Evolutionary conservation across 1,140 invertebrate genomes (phyloP).

Genomic region (Globodera ellingtonae): DNA sequence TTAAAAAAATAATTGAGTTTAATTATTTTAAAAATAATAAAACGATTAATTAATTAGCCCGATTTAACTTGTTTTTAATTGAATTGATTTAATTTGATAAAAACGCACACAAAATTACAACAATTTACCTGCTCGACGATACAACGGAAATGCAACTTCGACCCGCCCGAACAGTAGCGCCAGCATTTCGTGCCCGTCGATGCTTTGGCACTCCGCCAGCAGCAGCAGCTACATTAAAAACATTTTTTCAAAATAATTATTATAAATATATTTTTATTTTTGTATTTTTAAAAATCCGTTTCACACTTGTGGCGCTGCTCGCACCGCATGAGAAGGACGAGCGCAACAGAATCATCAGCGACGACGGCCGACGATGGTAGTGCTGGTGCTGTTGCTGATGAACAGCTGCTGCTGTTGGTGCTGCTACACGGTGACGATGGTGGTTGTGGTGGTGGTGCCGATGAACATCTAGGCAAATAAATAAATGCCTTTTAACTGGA

Average conservation of each 20-base stretch:
- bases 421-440: too few species aligned
- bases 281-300: not conserved
- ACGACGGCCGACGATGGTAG: not conserved
- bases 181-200: not conserved
- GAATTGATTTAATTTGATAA: not conserved
- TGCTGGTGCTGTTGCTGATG: not conserved
- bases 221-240: not conserved
- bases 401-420: too few species aligned
- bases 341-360: constrained; percentile 10
- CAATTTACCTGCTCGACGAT: constrained; percentile 17
- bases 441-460: not conserved
- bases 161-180: not conserved
- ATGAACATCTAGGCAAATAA: not conserved
- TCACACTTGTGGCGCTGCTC: not conserved
- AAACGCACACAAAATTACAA: too few species aligned
- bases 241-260: not conserved
- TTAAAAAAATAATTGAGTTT: too few species aligned
- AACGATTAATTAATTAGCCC: too few species aligned
- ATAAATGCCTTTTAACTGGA: not conserved
- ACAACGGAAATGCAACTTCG: constrained; percentile 16
- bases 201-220: not conserved
- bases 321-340: constrained; percentile 6
- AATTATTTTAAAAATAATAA: too few species aligned
- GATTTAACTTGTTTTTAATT: not conserved
- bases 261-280: not conserved